phyloP scores from a whole-genome alignment of 2,888 invertebrate genomes.

The Sphaerophoria rueppellii region DNA sequence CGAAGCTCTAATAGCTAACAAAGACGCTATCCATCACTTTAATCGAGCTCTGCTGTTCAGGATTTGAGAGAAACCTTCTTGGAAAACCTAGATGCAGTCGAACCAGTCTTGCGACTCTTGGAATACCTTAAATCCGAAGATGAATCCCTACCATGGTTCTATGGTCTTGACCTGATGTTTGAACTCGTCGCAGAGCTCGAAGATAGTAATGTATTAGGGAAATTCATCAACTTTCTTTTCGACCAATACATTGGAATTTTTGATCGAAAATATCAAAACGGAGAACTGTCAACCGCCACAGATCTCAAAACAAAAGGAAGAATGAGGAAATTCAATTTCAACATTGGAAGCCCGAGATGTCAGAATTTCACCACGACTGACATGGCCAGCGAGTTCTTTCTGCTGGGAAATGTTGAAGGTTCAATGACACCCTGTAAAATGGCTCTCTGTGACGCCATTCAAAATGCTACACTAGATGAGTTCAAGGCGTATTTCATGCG shows the following conservation, averaged over 20 bases:
- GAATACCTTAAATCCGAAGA: slow-evolving; percentile 85
- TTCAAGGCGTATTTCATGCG: not conserved
- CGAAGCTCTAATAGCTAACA: slow-evolving; percentile 85
- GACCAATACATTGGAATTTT: slow-evolving; percentile 30
- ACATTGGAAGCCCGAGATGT: not conserved
- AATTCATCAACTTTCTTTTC: slow-evolving; percentile 76
- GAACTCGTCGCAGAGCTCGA: slow-evolving; percentile 75
- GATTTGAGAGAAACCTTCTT: slow-evolving; percentile 86
- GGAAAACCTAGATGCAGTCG: slow-evolving; percentile 84
- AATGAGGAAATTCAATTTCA: not conserved
- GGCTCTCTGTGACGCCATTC: not conserved
- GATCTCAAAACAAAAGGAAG: not conserved
- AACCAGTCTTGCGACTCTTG: slow-evolving; percentile 83
- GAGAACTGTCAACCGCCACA: not conserved
- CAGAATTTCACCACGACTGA: not conserved
- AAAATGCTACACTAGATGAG: not conserved
- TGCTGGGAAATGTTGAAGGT: too few species aligned
- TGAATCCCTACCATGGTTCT: slow-evolving; percentile 87
- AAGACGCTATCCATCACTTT: slow-evolving; percentile 86
- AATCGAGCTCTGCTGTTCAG: slow-evolving; percentile 94
- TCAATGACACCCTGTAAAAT: not conserved
- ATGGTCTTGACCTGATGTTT: slow-evolving; percentile 81
- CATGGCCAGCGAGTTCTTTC: not conserved
- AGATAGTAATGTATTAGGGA: slow-evolving; percentile 74
- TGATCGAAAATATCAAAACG: not conserved